These are phyloP conservation scores for Coreius guichenoti DNA, from an alignment of 2,797 vertebrate genomes.

Conservation along the genomic window DNA sequence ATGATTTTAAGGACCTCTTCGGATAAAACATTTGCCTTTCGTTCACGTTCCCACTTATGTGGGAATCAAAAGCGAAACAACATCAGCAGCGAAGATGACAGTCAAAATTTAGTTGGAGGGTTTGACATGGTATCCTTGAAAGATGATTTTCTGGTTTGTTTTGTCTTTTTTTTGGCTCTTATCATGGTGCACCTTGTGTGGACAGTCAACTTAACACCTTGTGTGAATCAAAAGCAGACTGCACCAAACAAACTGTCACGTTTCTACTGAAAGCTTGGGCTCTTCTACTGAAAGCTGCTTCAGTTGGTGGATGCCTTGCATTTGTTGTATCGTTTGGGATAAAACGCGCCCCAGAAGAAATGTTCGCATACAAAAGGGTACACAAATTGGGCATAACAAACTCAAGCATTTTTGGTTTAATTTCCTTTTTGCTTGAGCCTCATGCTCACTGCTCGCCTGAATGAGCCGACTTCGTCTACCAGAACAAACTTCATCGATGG, in stretches of 20 bases:
- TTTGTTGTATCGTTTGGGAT: neutral
- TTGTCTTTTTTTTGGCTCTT: slow-evolving; percentile 31
- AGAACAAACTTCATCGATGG: neutral
- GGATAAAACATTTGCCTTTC: slow-evolving; percentile 77
- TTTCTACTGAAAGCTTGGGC: slow-evolving; percentile 32
- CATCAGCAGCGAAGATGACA: slow-evolving; percentile 10
- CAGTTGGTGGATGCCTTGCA: neutral
- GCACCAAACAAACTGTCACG: neutral
- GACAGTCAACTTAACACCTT: neutral
- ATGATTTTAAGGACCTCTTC: slow-evolving; percentile 97
- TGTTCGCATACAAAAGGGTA: neutral
- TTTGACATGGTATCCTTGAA: slow-evolving; percentile 37
- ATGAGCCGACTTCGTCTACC: neutral
- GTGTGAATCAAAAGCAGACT: neutral
- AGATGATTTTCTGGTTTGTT: slow-evolving; percentile 62
- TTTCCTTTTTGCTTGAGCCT: neutral
- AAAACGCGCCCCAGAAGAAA: neutral
- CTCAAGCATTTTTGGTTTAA: neutral
- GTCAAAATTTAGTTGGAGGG: neutral
- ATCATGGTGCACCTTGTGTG: neutral
- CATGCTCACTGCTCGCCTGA: neutral
- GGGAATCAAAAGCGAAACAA: neutral
- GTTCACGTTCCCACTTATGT: neutral
- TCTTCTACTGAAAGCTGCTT: neutral
- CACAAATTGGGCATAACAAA: neutral